Evolutionary conservation across 2,888 invertebrate genomes (phyloP).

Genomic region (Ophion ellenae): DNA sequence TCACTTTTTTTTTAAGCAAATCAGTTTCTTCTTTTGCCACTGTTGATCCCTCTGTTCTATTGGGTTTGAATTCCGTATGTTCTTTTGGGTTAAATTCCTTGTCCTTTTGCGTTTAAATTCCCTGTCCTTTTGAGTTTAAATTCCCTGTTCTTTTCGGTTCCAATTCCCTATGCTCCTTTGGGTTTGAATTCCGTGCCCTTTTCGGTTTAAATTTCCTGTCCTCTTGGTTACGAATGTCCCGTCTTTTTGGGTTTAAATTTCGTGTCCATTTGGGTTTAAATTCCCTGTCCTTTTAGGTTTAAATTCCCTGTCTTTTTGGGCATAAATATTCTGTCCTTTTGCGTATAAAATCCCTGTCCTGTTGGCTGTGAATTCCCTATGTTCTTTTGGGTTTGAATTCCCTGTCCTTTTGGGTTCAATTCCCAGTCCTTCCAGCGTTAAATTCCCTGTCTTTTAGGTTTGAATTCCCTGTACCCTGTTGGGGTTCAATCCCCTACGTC

Average conservation of each 20-base stretch:
- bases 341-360: no score
- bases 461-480: neutral
- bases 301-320: neutral
- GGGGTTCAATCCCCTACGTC: neutral
- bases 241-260: no score
- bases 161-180: neutral
- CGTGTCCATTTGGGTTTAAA: neutral
- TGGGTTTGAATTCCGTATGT: no score
- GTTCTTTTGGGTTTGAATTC: neutral
- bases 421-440: neutral
- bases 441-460: neutral
- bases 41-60: neutral
- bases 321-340: no score
- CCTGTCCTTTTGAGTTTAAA: no score
- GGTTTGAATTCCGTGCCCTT: neutral
- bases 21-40: neutral
- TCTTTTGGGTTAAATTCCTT: no score
- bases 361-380: neutral
- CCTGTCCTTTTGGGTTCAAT: neutral
- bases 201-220: neutral
- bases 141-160: neutral
- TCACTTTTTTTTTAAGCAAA: neutral
- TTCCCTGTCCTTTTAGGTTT: neutral
- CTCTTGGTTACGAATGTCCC: no score
- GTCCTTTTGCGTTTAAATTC: no score